Conservation (phyloP, 2,797 vertebrate species). For the Peromyscus eremicus region DNA sequence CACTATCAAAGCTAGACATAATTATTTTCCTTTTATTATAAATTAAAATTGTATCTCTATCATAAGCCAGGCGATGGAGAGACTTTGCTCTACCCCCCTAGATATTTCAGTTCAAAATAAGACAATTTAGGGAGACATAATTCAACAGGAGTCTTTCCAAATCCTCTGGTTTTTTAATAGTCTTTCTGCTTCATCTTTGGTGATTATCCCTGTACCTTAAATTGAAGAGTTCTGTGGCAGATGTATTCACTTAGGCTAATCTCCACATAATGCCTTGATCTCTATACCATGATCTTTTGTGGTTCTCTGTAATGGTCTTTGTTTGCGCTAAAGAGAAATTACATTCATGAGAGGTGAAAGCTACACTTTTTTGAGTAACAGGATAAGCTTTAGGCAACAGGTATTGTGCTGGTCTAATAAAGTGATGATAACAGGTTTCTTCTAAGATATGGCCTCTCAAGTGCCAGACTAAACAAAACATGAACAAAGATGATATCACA, state of each 20-base stretch:
- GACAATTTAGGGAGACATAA: neutral
- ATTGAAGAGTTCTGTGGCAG: neutral
- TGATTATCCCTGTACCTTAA: neutral
- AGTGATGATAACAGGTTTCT: neutral
- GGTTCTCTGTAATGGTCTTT: neutral
- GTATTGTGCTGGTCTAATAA: neutral
- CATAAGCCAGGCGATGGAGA: neutral
- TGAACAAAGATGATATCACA: neutral
- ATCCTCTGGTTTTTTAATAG: neutral
- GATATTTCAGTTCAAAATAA: neutral
- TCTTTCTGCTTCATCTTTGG: neutral
- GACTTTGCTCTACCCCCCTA: neutral
- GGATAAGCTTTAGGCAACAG: neutral
- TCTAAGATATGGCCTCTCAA: neutral
- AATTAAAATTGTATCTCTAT: too few species aligned
- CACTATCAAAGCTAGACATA: neutral
- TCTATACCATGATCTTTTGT: neutral
- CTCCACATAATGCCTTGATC: neutral
- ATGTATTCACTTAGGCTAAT: neutral
- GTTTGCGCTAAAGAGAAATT: neutral
- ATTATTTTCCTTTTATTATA: too few species aligned
- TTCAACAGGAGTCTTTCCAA: neutral
- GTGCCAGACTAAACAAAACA: rapidly evolving
- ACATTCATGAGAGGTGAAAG: neutral
- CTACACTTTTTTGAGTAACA: neutral